These are phyloP conservation scores for Brassicogethes aeneus DNA, from an alignment of 2,888 invertebrate genomes.

Conservation along the genomic window DNA sequence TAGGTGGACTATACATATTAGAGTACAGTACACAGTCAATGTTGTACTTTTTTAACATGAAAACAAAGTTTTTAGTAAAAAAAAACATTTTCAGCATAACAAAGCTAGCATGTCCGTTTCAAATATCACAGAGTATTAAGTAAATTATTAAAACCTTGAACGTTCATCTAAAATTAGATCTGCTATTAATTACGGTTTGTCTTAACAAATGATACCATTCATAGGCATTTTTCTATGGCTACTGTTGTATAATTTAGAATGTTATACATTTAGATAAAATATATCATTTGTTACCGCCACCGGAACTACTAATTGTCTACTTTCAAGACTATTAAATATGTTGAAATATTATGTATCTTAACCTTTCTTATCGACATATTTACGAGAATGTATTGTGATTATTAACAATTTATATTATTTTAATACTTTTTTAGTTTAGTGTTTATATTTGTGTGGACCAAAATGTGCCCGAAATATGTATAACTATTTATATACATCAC, in stretches of 20 bases:
- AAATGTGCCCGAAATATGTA: no score
- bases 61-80: no score
- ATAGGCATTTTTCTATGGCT: neutral
- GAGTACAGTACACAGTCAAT: no score
- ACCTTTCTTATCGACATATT: neutral
- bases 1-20: no score
- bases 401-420: neutral
- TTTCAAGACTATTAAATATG: neutral
- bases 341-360: neutral
- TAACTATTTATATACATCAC: neutral
- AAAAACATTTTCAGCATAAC: no score
- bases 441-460: no score
- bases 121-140: neutral
- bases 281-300: neutral
- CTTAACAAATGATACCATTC: neutral
- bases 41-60: no score
- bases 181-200: neutral
- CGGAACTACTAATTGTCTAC: neutral
- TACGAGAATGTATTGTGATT: neutral
- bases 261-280: no score
- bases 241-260: no score
- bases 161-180: neutral
- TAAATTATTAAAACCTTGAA: conserved; percentile 1
- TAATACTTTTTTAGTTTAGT: neutral
- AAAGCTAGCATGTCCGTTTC: no score